These are phyloP conservation scores for Gadopsis bispinosus DNA, from an alignment of 2,797 vertebrate genomes.

Conservation along the genomic window DNA sequence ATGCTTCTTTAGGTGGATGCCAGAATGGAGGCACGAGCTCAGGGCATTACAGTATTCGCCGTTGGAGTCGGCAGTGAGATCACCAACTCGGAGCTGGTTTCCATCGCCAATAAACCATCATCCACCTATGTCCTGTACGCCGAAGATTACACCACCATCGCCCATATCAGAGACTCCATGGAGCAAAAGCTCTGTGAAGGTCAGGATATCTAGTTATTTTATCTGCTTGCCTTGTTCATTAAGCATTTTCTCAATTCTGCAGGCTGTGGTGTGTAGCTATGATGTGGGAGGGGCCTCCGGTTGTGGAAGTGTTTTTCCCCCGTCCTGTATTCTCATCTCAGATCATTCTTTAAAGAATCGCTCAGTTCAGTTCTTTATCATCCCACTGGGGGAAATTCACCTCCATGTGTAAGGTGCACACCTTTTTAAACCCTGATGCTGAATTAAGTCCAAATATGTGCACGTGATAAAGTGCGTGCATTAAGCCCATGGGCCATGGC, in stretches of 20 bases:
- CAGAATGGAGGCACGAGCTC: slow-evolving; percentile 80
- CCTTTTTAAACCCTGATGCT: too few species aligned
- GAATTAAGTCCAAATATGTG: too few species aligned
- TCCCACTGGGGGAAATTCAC: too few species aligned
- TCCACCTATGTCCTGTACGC: slow-evolving; percentile 86
- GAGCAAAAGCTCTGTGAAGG: slow-evolving; percentile 89
- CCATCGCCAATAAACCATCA: slow-evolving; percentile 85
- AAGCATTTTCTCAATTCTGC: not conserved
- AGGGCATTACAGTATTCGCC: slow-evolving; percentile 85
- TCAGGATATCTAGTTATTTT: slow-evolving; percentile 29
- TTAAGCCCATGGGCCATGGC: too few species aligned
- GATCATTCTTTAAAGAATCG: too few species aligned
- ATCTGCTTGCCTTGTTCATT: not conserved
- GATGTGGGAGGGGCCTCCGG: not conserved
- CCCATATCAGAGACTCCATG: slow-evolving; percentile 86
- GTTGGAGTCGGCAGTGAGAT: slow-evolving; percentile 88
- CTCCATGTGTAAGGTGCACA: too few species aligned
- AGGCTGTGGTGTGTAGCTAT: too few species aligned
- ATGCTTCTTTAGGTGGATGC: slow-evolving; percentile 72
- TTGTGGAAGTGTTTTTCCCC: not conserved
- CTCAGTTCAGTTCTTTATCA: too few species aligned
- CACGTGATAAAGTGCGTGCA: too few species aligned
- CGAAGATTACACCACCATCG: slow-evolving; percentile 87
- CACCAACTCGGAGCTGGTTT: slow-evolving; percentile 84
- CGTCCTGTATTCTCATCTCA: not conserved